phyloP scores from a whole-genome alignment of 2,797 vertebrate species.

The Epinephelus awoara region DNA sequence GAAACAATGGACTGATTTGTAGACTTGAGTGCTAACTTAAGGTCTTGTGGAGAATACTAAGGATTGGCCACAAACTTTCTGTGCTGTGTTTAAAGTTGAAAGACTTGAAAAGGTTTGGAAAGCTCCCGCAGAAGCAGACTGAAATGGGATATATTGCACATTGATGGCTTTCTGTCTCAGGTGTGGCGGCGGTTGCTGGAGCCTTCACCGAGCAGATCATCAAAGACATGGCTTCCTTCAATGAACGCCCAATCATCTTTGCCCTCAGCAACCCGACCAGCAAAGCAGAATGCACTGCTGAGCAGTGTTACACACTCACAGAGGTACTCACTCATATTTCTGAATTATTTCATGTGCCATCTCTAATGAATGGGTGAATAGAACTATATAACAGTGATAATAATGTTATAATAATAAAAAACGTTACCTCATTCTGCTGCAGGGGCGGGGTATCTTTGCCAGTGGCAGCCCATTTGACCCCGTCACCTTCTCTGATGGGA shows the following conservation, averaged over 20 bases:
- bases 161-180: conserved; percentile 74
- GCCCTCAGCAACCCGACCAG: conserved; percentile 99
- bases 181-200: conserved; percentile 93
- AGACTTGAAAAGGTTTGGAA: neutral
- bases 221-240: conserved; percentile 93
- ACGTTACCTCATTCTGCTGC: conserved; percentile 16
- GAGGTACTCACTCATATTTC: conserved; percentile 83
- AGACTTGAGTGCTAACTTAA: neutral
- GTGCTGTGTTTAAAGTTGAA: neutral
- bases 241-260: conserved; percentile 94
- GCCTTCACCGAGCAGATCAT: conserved; percentile 95
- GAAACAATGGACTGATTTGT: neutral
- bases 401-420: neutral
- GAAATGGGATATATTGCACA: neutral
- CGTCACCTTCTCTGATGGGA: conserved; percentile 91
- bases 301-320: conserved; percentile 94
- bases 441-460: conserved; percentile 96
- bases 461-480: conserved; percentile 97
- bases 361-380: neutral
- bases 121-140: neutral
- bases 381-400: neutral
- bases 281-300: conserved; percentile 98
- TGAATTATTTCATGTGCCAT: neutral
- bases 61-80: neutral
- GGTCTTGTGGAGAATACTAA: neutral